Conservation (phyloP, 2,113 vertebrate genomes). For the Axis porcinus region DNA sequence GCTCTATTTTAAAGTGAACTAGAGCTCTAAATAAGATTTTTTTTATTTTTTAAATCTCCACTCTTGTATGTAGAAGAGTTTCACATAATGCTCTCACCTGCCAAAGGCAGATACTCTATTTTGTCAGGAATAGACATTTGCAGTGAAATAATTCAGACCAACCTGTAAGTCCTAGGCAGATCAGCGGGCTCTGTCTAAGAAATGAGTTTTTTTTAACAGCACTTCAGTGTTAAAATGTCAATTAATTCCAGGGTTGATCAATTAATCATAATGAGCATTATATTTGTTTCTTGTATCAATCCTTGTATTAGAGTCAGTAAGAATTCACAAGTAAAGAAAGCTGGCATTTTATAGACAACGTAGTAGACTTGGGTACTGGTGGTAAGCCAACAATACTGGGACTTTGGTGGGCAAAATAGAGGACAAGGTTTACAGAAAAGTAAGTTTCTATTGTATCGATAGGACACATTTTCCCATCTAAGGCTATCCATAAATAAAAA, state of each 20-base stretch:
- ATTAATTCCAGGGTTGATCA: neutral
- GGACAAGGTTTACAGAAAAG: neutral
- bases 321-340: neutral
- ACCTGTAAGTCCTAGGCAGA: neutral
- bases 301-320: neutral
- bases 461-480: neutral
- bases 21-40: neutral
- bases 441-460: neutral
- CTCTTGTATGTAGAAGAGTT: neutral
- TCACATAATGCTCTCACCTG: neutral
- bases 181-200: neutral
- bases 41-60: neutral
- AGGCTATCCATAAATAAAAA: neutral
- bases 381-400: neutral
- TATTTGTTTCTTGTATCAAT: neutral
- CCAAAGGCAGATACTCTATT: neutral
- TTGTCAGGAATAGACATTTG: neutral
- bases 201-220: neutral
- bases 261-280: neutral
- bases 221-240: neutral
- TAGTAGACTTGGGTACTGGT: neutral
- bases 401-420: neutral
- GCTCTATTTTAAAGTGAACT: neutral
- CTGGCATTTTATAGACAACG: neutral
- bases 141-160: neutral